These are phyloP conservation scores for Egretta garzetta DNA, from an alignment of 2,113 vertebrate species.

Conservation along the genomic window DNA sequence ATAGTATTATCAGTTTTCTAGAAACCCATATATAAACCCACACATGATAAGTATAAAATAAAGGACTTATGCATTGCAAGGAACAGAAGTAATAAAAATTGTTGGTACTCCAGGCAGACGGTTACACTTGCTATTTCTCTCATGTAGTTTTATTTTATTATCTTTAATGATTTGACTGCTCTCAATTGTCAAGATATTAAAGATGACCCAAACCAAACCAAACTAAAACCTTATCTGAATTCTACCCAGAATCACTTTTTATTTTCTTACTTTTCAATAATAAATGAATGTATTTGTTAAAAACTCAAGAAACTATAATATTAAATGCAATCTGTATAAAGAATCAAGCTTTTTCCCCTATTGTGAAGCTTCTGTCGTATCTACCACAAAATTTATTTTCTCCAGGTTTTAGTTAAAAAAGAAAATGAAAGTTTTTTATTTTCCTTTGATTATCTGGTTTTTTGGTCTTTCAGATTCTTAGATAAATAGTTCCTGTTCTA, in stretches of 20 bases:
- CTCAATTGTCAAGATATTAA: background rate
- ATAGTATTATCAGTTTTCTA: background rate
- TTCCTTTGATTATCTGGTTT: background rate
- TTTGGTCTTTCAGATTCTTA: background rate
- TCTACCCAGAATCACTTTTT: background rate
- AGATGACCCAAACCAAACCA: background rate
- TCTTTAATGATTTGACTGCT: background rate
- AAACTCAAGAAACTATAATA: background rate
- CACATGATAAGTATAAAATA: background rate
- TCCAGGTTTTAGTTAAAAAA: background rate
- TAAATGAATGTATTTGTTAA: background rate
- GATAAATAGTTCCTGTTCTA: background rate
- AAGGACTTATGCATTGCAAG: background rate
- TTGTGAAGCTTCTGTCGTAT: background rate
- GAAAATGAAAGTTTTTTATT: accelerated
- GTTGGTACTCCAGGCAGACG: background rate
- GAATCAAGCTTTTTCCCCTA: background rate
- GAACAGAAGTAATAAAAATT: background rate
- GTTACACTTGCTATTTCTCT: background rate
- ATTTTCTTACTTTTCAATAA: background rate
- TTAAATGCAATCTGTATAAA: background rate
- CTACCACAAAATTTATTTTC: background rate
- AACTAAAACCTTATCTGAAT: background rate
- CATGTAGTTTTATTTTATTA: background rate
- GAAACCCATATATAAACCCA: background rate